Conservation (phyloP, 2,888 invertebrate genomes). For the Allophyes oxyacanthae region DNA sequence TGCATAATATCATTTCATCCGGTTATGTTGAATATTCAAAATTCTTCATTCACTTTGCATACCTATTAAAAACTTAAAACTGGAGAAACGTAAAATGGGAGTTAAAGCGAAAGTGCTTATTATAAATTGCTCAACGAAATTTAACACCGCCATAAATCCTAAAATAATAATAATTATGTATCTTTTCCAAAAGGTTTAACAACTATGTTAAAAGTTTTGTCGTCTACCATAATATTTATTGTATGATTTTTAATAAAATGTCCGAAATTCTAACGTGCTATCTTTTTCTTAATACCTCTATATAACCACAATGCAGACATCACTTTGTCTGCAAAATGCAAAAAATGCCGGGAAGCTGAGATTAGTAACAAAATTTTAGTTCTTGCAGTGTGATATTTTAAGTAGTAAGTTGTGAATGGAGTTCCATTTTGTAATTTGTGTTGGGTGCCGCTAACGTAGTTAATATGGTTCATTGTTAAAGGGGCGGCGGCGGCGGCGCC, state of each 20-base stretch:
- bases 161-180: conserved; percentile 6
- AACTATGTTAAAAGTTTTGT: conserved; percentile 38
- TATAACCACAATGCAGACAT: conserved; percentile 25
- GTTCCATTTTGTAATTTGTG: conserved; percentile 58
- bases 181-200: conserved; percentile 5
- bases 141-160: neutral
- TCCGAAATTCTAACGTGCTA: conserved; percentile 57
- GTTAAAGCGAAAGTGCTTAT: neutral
- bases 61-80: neutral
- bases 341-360: conserved; percentile 79
- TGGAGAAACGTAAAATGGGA: neutral
- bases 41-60: neutral
- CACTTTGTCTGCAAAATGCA: conserved; percentile 9
- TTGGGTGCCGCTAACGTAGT: conserved; percentile 59
- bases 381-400: conserved; percentile 53
- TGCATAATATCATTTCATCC: neutral
- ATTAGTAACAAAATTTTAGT: conserved; percentile 59
- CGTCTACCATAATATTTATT: conserved; percentile 45
- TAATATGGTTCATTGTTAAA: conserved; percentile 89
- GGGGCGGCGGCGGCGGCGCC: conserved; percentile 91
- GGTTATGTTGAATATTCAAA: too few relatives aligned
- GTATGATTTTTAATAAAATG: conserved; percentile 69
- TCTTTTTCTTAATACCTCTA: conserved; percentile 56
- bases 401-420: conserved; percentile 53
- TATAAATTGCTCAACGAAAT: neutral